Conservation (phyloP, 1,140 invertebrate species). For the Arion vulgaris region DNA sequence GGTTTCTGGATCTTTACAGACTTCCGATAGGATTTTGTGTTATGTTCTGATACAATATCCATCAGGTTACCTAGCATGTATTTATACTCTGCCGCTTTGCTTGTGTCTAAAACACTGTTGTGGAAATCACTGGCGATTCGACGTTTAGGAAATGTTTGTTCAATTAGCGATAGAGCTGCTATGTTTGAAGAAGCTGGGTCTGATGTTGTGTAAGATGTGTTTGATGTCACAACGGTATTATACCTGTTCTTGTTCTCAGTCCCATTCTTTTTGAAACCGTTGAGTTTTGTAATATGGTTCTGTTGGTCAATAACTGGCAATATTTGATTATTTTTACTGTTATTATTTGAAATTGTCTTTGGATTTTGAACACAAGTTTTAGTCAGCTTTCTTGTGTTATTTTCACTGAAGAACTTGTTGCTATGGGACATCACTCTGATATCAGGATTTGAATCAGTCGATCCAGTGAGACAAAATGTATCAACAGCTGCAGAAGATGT, state of each 20-base stretch:
- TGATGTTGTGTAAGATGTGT: not conserved
- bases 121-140: conserved; percentile 14
- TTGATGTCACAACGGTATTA: not conserved
- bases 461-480: too few species aligned
- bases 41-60: conserved; percentile 52
- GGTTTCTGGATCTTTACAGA: conserved; percentile 48
- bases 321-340: not conserved
- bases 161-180: conserved; percentile 19
- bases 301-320: not conserved
- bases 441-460: too few species aligned
- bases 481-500: too few species aligned
- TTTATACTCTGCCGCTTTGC: conserved; percentile 47
- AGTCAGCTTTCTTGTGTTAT: too few species aligned
- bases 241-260: not conserved
- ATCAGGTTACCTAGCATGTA: conserved; percentile 47
- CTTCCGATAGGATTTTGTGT: conserved; percentile 53
- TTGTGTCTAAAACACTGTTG: conserved; percentile 42
- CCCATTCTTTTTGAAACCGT: not conserved
- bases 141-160: conserved; percentile 14
- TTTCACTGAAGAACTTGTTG: too few species aligned
- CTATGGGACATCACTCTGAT: too few species aligned
- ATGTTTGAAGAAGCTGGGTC: not conserved
- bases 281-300: not conserved
- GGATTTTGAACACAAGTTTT: too few species aligned
- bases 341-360: too few species aligned